Evolutionary conservation across 2,888 invertebrate genomes (phyloP), one percentile per base, ranked within the genome.

Genomic region (Acholoe squamosa): DNA sequence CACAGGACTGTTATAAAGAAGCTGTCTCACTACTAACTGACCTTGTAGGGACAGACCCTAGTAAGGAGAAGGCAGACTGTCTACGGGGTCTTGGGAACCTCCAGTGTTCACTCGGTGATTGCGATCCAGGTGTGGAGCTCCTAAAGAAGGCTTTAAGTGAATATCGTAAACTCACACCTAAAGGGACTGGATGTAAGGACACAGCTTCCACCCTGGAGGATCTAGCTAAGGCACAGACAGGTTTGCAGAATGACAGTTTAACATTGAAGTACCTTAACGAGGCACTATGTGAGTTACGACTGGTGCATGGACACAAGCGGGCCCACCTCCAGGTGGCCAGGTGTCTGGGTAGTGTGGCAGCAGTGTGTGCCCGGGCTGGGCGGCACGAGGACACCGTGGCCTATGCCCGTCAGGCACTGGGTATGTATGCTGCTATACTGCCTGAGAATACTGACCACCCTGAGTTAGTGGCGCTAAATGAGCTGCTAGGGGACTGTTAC

Each of bases 381-480:
- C 16, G 88, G 22, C 31, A 54, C 14, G 88, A 54, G 10, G 88
- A 88, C 28, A 56, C 88, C 1, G 56, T 88, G 7, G 88, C 54
- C 28, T 88, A 88, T n/a, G 88, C 54, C 0, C 34, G 51, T 1
- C 88, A 88, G 56, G 88, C 88, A 1, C 16, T 88, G 1, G 88
- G 52, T 19, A 56, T 56, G 56, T 88, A 88, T 56, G 3, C 54
- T 0, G 19, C 56, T 22, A 51, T 88, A 3, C 88, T 88, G 22
- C 88, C 52, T 14, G 88, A 56, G 34, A 56, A 52, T 0, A 25
- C 52, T 25, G 88, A 88, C 56, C 88, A 88, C 56, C 88, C 88
- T 54, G 88, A 52, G 22, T 19, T 88, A 56, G 88, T 56, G 0
- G 31, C 22, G 14, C 56, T 88, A 1, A 52, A 56, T 31, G 31